Conservation (phyloP, 2,888 invertebrate species). For the Phalangium opilio region DNA sequence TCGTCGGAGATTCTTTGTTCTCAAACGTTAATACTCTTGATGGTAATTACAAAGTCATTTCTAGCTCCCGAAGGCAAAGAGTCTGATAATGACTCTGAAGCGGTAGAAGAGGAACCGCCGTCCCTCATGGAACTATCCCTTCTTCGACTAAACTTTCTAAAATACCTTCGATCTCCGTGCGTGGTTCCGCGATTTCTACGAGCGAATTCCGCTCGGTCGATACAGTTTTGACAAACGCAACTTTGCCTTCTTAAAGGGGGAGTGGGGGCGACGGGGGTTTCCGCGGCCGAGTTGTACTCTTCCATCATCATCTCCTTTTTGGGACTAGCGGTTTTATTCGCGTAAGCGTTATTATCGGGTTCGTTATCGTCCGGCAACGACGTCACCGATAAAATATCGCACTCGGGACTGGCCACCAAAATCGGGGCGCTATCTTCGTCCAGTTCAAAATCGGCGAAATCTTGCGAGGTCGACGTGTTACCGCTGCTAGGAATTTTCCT, state of each 20-base stretch:
- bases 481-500: conserved; percentile 18
- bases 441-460: conserved; percentile 20
- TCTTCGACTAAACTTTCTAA: too few species aligned
- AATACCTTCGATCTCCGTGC: too few species aligned
- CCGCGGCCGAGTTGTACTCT: conserved; percentile 7
- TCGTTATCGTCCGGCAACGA: conserved; percentile 11
- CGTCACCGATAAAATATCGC: conserved; percentile 8
- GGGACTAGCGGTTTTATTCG: conserved; percentile 5
- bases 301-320: conserved; percentile 1
- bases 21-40: conserved; percentile 16
- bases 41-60: conserved; percentile 12
- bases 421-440: conserved; percentile 17
- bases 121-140: too few species aligned
- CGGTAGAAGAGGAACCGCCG: too few species aligned
- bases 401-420: conserved; percentile 12
- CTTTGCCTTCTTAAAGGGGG: background rate
- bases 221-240: background rate
- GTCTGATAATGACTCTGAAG: too few species aligned
- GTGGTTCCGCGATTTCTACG: background rate
- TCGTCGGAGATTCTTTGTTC: too few species aligned
- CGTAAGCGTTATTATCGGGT: conserved; percentile 9
- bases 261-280: conserved; percentile 6
- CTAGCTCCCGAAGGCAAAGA: too few species aligned
- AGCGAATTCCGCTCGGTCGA: background rate
- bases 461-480: conserved; percentile 21